Evolutionary conservation across 2,113 vertebrate species (phyloP).

Genomic region (Lathamus discolor): DNA sequence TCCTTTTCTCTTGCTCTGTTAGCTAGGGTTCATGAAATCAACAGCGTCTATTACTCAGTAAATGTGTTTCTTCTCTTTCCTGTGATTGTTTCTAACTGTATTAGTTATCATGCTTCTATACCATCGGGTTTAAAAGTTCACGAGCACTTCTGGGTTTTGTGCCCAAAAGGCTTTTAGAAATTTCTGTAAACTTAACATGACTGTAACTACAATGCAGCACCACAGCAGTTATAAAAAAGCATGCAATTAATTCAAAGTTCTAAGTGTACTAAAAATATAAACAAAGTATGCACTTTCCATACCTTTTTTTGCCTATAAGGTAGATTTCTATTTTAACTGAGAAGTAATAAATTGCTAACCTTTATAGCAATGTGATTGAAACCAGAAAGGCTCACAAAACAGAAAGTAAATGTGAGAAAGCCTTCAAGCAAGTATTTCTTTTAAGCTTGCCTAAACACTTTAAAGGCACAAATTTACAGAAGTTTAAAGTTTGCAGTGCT

Average conservation of each 20-base stretch:
- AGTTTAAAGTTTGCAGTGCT: neutral
- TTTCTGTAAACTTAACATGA: neutral
- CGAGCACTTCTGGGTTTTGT: neutral
- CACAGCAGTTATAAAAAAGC: neutral
- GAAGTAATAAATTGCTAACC: neutral
- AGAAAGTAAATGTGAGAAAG: neutral
- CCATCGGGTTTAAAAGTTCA: neutral
- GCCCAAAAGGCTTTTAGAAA: neutral
- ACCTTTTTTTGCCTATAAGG: neutral
- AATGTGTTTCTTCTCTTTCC: neutral
- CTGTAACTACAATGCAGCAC: neutral
- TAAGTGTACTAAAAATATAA: neutral
- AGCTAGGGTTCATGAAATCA: neutral
- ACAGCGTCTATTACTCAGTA: neutral
- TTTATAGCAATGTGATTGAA: neutral
- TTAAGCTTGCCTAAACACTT: neutral
- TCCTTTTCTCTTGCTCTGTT: neutral
- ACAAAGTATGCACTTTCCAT: neutral
- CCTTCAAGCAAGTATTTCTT: neutral
- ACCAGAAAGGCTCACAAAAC: neutral
- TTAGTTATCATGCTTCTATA: neutral
- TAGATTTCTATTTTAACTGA: neutral
- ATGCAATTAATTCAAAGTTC: neutral
- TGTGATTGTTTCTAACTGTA: neutral
- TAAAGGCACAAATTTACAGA: neutral